Evolutionary conservation across 2,888 invertebrate species (phyloP).

Genomic region (Trachelus stipa): DNA sequence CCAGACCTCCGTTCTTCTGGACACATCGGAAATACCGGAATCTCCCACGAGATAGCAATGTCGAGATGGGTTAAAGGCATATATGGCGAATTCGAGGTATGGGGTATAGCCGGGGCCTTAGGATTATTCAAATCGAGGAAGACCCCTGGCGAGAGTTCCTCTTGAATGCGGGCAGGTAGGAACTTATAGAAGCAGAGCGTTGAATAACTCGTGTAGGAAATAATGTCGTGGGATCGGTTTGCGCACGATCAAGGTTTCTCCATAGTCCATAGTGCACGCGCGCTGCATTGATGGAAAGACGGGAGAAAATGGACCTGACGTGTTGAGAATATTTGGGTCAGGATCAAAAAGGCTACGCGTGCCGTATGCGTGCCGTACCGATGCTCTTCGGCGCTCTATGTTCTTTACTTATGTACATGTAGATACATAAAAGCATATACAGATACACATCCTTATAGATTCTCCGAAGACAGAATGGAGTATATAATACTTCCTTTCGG

Average conservation of each 20-base stretch:
- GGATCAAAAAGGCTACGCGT: conserved; percentile 14
- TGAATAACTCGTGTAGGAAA: conserved; percentile 42
- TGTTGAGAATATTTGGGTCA: conserved; percentile 35
- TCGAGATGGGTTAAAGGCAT: neutral
- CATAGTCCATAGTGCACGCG: conserved; percentile 9
- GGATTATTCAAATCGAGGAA: conserved; percentile 52
- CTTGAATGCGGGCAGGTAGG: conserved; percentile 11
- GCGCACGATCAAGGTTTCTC: conserved; percentile 46
- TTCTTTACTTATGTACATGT: neutral
- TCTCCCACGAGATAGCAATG: neutral
- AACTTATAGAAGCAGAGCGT: neutral
- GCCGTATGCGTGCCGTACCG: neutral
- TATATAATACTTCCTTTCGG: neutral
- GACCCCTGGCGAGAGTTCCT: conserved; percentile 29
- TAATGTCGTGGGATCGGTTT: conserved; percentile 52
- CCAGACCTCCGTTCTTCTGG: neutral
- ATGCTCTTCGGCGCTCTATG: neutral
- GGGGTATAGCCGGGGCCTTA: conserved; percentile 2
- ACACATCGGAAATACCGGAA: neutral
- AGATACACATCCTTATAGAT: neutral
- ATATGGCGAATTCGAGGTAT: neutral
- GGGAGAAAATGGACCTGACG: conserved; percentile 33
- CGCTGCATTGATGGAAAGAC: conserved; percentile 5
- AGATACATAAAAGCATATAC: neutral
- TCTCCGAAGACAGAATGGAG: neutral